Conservation (phyloP, 1,140 invertebrate genomes). For the Papilio dardanus region DNA sequence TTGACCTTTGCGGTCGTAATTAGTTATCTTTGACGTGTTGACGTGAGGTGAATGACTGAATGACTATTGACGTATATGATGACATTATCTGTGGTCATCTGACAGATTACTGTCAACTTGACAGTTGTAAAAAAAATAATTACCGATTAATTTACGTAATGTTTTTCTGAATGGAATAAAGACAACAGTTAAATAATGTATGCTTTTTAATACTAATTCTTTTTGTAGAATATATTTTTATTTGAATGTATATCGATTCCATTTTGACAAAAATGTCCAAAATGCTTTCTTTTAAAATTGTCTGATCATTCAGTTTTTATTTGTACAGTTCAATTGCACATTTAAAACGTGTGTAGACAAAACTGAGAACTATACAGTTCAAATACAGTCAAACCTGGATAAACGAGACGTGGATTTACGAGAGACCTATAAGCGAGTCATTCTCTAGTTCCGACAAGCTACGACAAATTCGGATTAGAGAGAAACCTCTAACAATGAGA, state of each 20-base stretch:
- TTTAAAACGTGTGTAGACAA: no score
- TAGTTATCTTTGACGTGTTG: constrained; percentile 8
- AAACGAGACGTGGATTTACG: no score
- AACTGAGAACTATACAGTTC: no score
- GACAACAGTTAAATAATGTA: neutral
- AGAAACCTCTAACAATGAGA: no score
- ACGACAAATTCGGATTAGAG: no score
- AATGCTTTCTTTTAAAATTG: no score
- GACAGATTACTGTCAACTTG: neutral
- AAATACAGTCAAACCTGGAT: no score
- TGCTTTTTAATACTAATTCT: neutral
- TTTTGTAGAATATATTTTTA: neutral
- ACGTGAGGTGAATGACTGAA: neutral
- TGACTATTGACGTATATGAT: neutral
- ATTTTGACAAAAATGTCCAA: neutral
- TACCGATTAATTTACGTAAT: constrained; percentile 16
- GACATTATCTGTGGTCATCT: neutral
- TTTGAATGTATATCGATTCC: neutral
- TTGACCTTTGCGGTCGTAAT: neutral
- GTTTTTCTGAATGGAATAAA: neutral
- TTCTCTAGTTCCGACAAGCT: no score
- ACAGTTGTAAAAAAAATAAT: constrained; percentile 5
- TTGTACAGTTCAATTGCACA: no score
- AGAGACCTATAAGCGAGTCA: no score
- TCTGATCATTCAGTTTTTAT: no score